Conservation (phyloP, 2,888 invertebrate species). For the Rhamphomyia laevipes region DNA sequence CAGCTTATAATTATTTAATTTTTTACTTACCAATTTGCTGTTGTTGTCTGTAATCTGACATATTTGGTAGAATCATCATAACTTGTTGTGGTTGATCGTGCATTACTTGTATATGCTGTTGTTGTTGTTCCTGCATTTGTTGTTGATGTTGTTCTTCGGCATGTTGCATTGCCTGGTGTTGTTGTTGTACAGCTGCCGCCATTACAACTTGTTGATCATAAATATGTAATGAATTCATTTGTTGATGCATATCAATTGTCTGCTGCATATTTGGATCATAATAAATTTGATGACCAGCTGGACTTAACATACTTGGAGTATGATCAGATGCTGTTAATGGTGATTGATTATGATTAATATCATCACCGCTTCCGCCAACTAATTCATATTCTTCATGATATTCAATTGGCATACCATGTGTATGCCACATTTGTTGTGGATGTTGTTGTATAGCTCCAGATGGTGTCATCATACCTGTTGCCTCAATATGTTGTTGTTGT, state of each 20-base stretch:
- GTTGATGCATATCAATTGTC: conserved; percentile 30
- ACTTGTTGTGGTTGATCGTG: conserved; percentile 5
- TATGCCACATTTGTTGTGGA: conserved; percentile 27
- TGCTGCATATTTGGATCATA: conserved; percentile 30
- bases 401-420: conserved; percentile 20
- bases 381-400: conserved; percentile 29
- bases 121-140: conserved; percentile 10
- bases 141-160: conserved; percentile 6
- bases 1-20: too few relatives aligned
- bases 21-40: neutral
- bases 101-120: conserved; percentile 10
- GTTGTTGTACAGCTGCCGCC: conserved; percentile 9
- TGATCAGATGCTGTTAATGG: conserved; percentile 30
- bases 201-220: conserved; percentile 28
- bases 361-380: conserved; percentile 22
- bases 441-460: conserved; percentile 5
- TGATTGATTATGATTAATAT: conserved; percentile 30
- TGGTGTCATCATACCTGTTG: neutral
- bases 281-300: conserved; percentile 26
- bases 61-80: conserved; percentile 9
- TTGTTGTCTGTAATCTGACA: conserved; percentile 13
- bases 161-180: conserved; percentile 1
- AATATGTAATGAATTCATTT: conserved; percentile 34
- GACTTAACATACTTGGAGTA: conserved; percentile 34
- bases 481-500: neutral